phyloP scores from a whole-genome alignment of 2,113 vertebrate species.

The Notothenia rossii region DNA sequence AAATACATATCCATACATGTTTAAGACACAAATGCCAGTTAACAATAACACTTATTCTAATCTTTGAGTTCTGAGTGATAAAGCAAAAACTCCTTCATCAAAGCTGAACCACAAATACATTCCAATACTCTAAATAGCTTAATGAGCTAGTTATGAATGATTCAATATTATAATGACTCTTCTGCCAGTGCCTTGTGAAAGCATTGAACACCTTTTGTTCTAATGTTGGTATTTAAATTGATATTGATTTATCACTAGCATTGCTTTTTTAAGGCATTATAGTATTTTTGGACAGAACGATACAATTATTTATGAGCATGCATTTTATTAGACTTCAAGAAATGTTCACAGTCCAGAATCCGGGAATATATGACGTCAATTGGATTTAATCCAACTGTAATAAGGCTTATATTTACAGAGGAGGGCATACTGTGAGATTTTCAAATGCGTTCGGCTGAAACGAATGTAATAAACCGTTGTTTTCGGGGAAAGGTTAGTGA shows the following conservation, averaged over 20 bases:
- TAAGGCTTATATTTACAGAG: background rate
- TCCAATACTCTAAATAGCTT: background rate
- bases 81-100: background rate
- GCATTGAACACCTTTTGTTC: background rate
- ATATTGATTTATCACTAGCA: background rate
- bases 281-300: slow-evolving; percentile 1
- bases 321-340: background rate
- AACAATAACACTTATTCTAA: background rate
- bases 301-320: slow-evolving; percentile 11
- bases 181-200: background rate
- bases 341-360: too few relatives aligned
- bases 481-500: background rate
- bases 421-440: background rate
- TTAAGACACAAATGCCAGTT: background rate
- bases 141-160: background rate
- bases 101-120: background rate
- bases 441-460: background rate
- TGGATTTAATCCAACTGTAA: too few relatives aligned
- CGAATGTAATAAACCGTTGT: background rate
- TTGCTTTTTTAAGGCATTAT: slow-evolving; percentile 9
- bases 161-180: background rate
- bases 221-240: background rate
- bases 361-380: too few relatives aligned
- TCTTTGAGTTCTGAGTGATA: background rate
- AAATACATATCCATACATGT: background rate